phyloP scores from a whole-genome alignment of 1,140 invertebrate species.

The Pygmarrhopalites habei region DNA sequence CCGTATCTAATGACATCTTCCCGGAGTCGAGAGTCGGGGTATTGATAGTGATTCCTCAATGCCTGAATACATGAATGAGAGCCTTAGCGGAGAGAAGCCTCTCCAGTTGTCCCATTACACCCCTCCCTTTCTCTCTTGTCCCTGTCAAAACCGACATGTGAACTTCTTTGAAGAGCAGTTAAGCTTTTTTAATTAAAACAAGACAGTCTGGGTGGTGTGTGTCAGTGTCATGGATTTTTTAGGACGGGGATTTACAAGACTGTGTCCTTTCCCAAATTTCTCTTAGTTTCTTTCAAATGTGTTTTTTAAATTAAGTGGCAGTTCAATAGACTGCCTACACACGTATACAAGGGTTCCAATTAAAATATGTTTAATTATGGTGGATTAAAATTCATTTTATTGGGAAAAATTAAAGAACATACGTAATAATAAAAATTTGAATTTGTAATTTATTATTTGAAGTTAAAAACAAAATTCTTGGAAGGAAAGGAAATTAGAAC shows the following conservation, averaged over 20 bases:
- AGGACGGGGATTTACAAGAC: too few relatives aligned
- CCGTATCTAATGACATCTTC: constrained; percentile 3
- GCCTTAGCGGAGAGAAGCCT: neutral
- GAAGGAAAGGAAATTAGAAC: neutral
- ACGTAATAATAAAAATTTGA: neutral
- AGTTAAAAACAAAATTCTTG: neutral
- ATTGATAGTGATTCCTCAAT: constrained; percentile 4
- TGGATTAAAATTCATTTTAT: neutral
- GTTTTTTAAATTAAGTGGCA: too few relatives aligned
- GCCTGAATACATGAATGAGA: neutral
- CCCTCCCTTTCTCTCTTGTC: neutral
- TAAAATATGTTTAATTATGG: neutral
- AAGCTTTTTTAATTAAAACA: constrained; percentile 5
- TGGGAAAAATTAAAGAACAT: neutral
- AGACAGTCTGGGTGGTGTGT: neutral
- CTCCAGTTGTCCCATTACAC: neutral
- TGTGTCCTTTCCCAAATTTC: too few relatives aligned
- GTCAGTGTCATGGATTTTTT: neutral
- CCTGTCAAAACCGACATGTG: neutral
- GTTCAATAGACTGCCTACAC: too few relatives aligned
- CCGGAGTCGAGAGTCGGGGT: neutral
- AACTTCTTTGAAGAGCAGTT: neutral
- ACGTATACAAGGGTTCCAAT: neutral
- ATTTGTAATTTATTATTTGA: neutral
- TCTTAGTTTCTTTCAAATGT: too few relatives aligned